phyloP scores from a whole-genome alignment of 2,888 invertebrate species.

The Plebejus melissa region DNA sequence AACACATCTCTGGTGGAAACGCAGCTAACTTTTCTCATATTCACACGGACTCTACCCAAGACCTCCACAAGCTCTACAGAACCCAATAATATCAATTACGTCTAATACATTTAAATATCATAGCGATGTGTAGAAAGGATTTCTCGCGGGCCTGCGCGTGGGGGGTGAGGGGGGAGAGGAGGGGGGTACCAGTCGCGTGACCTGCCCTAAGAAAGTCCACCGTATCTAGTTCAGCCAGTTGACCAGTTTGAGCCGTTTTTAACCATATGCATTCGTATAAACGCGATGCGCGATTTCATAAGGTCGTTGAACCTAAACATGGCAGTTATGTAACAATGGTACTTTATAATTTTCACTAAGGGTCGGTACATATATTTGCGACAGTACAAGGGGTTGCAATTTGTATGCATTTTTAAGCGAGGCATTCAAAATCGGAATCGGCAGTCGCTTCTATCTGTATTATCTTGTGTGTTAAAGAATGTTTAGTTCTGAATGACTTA shows the following conservation, averaged over 20 bases:
- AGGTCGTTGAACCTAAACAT: not conserved
- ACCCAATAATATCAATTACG: not conserved
- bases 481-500: too few relatives aligned
- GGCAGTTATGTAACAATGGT: not conserved
- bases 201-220: conserved; percentile 41
- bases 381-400: not conserved
- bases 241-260: conserved; percentile 36
- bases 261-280: conserved; percentile 25
- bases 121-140: conserved; percentile 24
- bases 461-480: too few relatives aligned
- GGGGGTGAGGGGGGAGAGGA: not conserved
- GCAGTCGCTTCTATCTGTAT: too few relatives aligned
- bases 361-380: not conserved
- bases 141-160: not conserved
- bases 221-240: conserved; percentile 37
- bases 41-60: not conserved
- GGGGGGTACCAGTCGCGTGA: conserved; percentile 36
- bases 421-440: too few relatives aligned
- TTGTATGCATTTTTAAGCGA: not conserved
- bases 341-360: not conserved
- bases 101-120: not conserved
- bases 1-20: too few relatives aligned
- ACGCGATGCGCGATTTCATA: conserved; percentile 9
- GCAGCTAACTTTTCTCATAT: too few relatives aligned
- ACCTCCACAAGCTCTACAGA: not conserved